Percentiles rank a stretch among this genome's conserved stretches.
These are phyloP conservation scores for Alentia gelatinosa DNA, from an alignment of 2,888 invertebrate genomes.

Conservation along the genomic window DNA sequence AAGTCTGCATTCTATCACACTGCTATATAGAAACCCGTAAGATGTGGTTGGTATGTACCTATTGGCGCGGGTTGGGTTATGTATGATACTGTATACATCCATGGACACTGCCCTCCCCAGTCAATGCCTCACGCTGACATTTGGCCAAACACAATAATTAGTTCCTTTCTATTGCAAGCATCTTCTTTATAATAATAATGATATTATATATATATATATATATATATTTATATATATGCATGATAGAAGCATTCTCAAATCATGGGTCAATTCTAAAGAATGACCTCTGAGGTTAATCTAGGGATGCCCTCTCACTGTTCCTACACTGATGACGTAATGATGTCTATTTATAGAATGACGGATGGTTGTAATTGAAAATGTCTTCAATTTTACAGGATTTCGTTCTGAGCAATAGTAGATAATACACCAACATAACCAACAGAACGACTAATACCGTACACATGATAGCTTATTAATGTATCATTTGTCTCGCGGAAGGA, in stretches of 20 bases:
- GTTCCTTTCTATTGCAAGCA: slow-evolving; percentile 15
- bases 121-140: background rate
- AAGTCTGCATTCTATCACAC: slow-evolving; percentile 4
- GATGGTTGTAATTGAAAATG: slow-evolving; percentile 12
- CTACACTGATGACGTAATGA: slow-evolving; percentile 2
- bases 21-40: slow-evolving; percentile 34
- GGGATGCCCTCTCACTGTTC: background rate
- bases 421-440: background rate
- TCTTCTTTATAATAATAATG: background rate
- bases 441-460: background rate
- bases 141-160: background rate
- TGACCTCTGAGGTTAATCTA: background rate
- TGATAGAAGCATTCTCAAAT: background rate
- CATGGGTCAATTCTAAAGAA: background rate
- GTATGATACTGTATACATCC: background rate
- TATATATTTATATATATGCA: too few species aligned
- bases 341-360: slow-evolving; percentile 27
- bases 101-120: background rate
- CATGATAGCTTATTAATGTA: background rate
- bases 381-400: slow-evolving; percentile 7
- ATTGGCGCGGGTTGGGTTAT: slow-evolving; percentile 28
- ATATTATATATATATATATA: too few species aligned
- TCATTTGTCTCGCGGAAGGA: background rate
- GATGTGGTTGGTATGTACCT: background rate
- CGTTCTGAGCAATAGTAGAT: background rate